These are phyloP conservation scores for Prionace glauca DNA, from an alignment of 2,797 vertebrate genomes.

Conservation along the genomic window DNA sequence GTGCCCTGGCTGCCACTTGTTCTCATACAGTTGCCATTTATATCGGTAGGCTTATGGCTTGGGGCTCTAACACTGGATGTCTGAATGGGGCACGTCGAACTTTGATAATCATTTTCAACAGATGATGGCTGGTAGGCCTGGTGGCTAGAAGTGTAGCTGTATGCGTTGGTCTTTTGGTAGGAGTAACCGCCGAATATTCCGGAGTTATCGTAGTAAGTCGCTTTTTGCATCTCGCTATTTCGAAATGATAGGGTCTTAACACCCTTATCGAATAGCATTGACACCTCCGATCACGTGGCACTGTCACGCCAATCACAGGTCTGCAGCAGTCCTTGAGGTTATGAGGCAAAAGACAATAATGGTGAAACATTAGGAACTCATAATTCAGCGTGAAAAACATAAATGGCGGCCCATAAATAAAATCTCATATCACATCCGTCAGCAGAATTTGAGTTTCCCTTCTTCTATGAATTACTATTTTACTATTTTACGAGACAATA, in stretches of 20 bases:
- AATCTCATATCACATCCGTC: no score
- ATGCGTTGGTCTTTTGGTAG: conserved; percentile 89
- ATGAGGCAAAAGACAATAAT: conserved; percentile 47
- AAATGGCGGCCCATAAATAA: not conserved
- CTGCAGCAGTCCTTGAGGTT: conserved; percentile 41
- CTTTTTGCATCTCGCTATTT: conserved; percentile 92
- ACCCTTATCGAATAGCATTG: conserved; percentile 86
- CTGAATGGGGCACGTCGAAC: conserved; percentile 87
- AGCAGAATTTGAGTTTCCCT: not conserved
- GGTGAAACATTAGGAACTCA: conserved; percentile 14
- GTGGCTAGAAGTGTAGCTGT: conserved; percentile 76
- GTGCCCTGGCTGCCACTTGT: conserved; percentile 64
- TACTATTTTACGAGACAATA: not conserved
- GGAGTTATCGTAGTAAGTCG: conserved; percentile 94
- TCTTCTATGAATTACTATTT: not conserved
- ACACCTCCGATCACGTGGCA: conserved; percentile 68
- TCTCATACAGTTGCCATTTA: conserved; percentile 90
- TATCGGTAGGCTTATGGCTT: conserved; percentile 76
- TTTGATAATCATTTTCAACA: conserved; percentile 83
- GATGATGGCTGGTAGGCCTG: conserved; percentile 77
- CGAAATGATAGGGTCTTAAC: conserved; percentile 68
- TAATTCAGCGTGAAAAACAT: not conserved
- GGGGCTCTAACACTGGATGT: conserved; percentile 69
- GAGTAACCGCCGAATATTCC: conserved; percentile 93
- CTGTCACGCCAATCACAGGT: conserved; percentile 46